Evolutionary conservation across 1,140 invertebrate species (phyloP), one percentile per base, ranked within the genome.

Genomic region (Lerema accius): DNA sequence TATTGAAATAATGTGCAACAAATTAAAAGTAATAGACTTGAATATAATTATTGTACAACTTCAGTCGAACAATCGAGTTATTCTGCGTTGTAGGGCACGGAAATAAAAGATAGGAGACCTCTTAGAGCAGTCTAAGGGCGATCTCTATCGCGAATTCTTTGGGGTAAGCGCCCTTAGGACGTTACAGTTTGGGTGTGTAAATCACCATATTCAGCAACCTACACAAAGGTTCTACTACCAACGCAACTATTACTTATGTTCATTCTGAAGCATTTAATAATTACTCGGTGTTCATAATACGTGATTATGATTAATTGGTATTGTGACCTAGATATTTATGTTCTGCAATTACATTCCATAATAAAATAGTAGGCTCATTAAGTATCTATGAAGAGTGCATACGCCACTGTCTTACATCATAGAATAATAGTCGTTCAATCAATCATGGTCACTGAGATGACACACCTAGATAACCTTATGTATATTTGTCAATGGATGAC

Each of bases 301-400:
- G 55, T 60, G 63, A 35, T 67, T 62, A 65, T 56, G 66, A 42
- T 67, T 67, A 67, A 71, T 67, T 65, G 51, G n/a, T 45, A 53
- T 58, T 49, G 51, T 65, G 59, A 67, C 65, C 65, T 53, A 71
- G 45, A 49, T 69, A 45, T 40, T 53, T 58, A 32, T 63, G 35
- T 59, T 53, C 26, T 65, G 49, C 59, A 53, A 66, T 62, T 19
- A 50, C 45, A 66, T 61, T 63, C 56, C 28, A 15, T 37, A 70
- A 46, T 42, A 50, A 48, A 53, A 68, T 55, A 26, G 15, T 35
- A 7, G 15, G 14, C 55, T 58, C 53, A 45, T 56, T 55, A 26
- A 17, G 32, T 45, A 58, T 46, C 42, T 46, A 35, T n/a, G 28
- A 46, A 43, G 26, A 46, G 45, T 32, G 37, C 37, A 11, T 55